Evolutionary conservation across 2,797 vertebrate species (phyloP), one percentile per base, ranked within the genome.

Genomic region (Synanceia verrucosa): DNA sequence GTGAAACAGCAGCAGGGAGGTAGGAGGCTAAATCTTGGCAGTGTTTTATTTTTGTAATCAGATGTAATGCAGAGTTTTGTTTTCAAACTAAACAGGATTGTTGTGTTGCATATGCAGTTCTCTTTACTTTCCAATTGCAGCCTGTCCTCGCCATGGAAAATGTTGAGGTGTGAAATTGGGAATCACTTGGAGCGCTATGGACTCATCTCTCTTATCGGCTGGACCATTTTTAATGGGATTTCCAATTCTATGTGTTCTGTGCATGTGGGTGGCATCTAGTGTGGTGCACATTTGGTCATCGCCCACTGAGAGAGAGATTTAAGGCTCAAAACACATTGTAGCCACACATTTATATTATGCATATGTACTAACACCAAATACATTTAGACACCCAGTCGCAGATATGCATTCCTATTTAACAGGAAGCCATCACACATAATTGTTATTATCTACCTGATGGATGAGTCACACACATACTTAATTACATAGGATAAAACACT

Each of bases 161-260:
- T 78, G 82, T 61, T 69, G 73, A 88, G 77, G 84, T 91, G 90
- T 93, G 91, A 91, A 91, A 92, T 91, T 89, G 73, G 72, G 84
- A 89, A 73, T 70, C 78, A 78, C 78, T 90, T 24, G 77, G 47
- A 84, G 84, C 58, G 50, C 85, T 67, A 37, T 75, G 80, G 58
- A 50, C 82, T 83, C 65, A 37, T 82, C 76, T 86, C 58, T 78
- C 76, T 88, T 91, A 92, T 89, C 86, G 73, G 72, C 71, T 50
- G 73, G 76, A 66, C 70, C 67, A 64, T 83, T 92, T 86, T 88
- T 85, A 90, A 93, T 88, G 81, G 84, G 89, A 90, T 92, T 92
- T 90, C 62, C 65, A 65, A 21, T 70, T 82, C 68, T 66, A 51
- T 31, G 68, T 75, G 51, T 80, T 81, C 68, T 65, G 64, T 19